These are phyloP conservation scores for Eleutherodactylus coqui DNA, from an alignment of 2,797 vertebrate genomes.

Conservation along the genomic window DNA sequence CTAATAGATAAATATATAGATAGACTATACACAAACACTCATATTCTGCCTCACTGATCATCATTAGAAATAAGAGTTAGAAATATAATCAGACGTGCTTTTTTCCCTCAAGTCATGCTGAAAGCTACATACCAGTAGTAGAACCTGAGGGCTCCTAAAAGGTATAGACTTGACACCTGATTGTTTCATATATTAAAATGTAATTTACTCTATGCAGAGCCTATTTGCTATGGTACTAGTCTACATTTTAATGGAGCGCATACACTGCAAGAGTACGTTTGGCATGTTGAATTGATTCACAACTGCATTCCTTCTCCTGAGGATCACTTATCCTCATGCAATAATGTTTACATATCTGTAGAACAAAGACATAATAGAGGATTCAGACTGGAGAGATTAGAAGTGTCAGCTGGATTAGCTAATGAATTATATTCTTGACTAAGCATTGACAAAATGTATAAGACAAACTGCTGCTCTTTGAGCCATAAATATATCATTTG, in stretches of 20 bases:
- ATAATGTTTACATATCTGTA: conserved; percentile 61
- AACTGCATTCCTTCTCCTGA: conserved; percentile 48
- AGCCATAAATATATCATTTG: conserved; percentile 61
- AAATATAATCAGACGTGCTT: neutral
- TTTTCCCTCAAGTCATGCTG: neutral
- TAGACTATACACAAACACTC: neutral
- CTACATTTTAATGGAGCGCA: conserved; percentile 16
- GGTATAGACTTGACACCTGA: neutral
- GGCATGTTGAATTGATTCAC: conserved; percentile 41
- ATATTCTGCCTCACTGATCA: neutral
- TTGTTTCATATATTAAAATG: conserved; percentile 11
- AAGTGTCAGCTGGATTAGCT: conserved; percentile 61
- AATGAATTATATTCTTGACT: conserved; percentile 62
- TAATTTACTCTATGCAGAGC: neutral
- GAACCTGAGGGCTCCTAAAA: conserved; percentile 22
- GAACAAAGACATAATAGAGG: conserved; percentile 58
- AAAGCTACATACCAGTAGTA: conserved; percentile 15
- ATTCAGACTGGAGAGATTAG: conserved; percentile 55
- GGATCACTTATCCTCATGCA: conserved; percentile 55
- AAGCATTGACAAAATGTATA: conserved; percentile 60
- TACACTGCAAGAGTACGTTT: conserved; percentile 11
- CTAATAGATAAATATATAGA: neutral
- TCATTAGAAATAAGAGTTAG: neutral
- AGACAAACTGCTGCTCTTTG: conserved; percentile 59
- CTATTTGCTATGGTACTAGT: neutral